Percentiles rank a stretch among this genome's conserved stretches.
Conservation (phyloP, 2,888 invertebrate species). For the Digitonthophagus gazella region DNA sequence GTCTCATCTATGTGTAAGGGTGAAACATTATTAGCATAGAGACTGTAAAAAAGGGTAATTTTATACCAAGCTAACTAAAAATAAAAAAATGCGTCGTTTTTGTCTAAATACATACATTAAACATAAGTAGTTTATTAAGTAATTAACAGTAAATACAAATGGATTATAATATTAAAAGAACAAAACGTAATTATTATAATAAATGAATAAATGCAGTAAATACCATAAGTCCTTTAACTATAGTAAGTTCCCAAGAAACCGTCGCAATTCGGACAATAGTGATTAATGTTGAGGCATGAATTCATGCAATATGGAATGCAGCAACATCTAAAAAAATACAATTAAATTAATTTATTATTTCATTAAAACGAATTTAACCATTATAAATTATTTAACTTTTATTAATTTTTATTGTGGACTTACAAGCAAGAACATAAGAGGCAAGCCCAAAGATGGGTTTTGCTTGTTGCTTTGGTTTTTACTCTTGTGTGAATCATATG, state of each 20-base stretch:
- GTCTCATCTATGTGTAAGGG: too few species aligned
- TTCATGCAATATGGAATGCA: constrained; percentile 54
- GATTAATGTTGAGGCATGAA: constrained; percentile 49
- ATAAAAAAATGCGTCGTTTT: too few species aligned
- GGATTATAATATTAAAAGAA: too few species aligned
- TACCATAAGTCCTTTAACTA: constrained; percentile 34
- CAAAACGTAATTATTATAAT: too few species aligned
- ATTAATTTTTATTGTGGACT: constrained; percentile 18
- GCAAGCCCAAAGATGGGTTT: constrained; percentile 48
- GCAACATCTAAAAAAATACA: constrained; percentile 41
- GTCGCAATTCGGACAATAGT: constrained; percentile 53
- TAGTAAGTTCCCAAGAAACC: constrained; percentile 48
- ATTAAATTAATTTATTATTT: background rate
- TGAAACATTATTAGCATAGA: too few species aligned
- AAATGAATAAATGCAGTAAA: too few species aligned
- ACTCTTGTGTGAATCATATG: constrained; percentile 42
- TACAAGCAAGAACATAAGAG: constrained; percentile 46
- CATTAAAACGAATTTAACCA: too few species aligned
- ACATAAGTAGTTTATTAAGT: too few species aligned
- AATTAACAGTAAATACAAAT: too few species aligned
- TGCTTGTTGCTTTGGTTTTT: constrained; percentile 42
- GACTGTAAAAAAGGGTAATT: too few species aligned
- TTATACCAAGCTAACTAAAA: too few species aligned
- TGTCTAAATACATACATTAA: too few species aligned
- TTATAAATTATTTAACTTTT: background rate